Evolutionary conservation across 1,140 invertebrate genomes (phyloP), one percentile per base, ranked within the genome.

Genomic region (Delia radicum): DNA sequence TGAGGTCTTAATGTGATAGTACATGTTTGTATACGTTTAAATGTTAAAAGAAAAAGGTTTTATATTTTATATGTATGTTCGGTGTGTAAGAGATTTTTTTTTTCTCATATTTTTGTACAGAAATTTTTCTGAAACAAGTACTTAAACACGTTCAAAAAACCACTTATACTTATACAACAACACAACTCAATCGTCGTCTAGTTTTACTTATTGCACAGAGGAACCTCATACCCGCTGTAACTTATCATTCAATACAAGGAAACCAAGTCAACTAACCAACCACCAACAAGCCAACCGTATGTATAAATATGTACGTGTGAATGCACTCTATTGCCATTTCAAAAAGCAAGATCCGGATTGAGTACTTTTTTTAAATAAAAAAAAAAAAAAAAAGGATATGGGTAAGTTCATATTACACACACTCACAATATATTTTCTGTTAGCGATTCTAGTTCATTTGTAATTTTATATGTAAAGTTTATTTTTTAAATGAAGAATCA

Each of bases 91-190:
- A 55, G 48, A 55, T 67, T 18, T 13, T 67, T 67, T 67, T 29
- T 67, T 67, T 27, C 31, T 33, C 0, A n/a, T 33, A 18, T 3
- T 33, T 69, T 28, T 69, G 48, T 21, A 55, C 48, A 55, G 21
- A 55, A n/a, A 55, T 55, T 55, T 55, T 55, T 55, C 48, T 55
- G 29, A 69, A 69, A 69, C 29, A 69, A n/a, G 29, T 69, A 69
- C 65, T 69, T 69, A 37, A 69, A 69, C 65, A 69, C 65, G 65
- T 69, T 69, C 65, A 3, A 33, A 33, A 69, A 69, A 69, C 65
- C 65, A 69, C 65, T 69, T 69, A 28, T 65, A n/a, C 29, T 5
- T n/a, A 48, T 15, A 48, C 42, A 55, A 24, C n/a, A 55, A 21
- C 21, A 55, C 48, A 21, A 21, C 48, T 55, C 48, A 55, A 55